phyloP scores from a whole-genome alignment of 2,888 invertebrate species.

The Tuberolachnus salignus region DNA sequence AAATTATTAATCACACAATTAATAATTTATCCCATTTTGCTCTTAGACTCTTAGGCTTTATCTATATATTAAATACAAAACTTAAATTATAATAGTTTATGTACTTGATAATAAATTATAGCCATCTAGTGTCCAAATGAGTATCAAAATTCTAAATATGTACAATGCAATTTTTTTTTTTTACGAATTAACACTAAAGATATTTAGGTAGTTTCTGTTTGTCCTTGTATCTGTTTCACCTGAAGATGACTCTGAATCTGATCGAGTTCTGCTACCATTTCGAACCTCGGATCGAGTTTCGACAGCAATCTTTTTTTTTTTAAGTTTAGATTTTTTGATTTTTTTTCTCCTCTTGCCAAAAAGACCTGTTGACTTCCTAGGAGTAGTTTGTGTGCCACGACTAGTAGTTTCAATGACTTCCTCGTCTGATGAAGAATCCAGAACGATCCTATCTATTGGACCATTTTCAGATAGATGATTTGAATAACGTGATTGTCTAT shows the following conservation, averaged over 20 bases:
- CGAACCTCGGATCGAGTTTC: background rate
- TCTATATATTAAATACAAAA: too few relatives aligned
- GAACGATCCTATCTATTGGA: background rate
- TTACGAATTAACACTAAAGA: too few relatives aligned
- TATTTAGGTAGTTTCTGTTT: background rate
- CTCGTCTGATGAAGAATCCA: constrained; percentile 29
- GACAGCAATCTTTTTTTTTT: background rate
- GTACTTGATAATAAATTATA: too few relatives aligned
- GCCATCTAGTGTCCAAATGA: background rate
- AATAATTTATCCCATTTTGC: too few relatives aligned
- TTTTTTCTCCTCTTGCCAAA: constrained; percentile 10
- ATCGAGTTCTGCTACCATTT: constrained; percentile 4
- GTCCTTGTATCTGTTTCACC: constrained; percentile 4
- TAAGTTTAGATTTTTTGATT: background rate
- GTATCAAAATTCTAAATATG: background rate
- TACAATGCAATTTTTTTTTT: background rate
- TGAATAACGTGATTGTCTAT: too few relatives aligned
- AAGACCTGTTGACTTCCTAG: background rate
- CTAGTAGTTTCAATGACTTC: background rate
- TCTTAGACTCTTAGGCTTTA: too few relatives aligned
- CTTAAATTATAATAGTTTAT: too few relatives aligned
- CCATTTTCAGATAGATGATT: too few relatives aligned
- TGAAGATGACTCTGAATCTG: constrained; percentile 26
- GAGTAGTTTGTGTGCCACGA: background rate
- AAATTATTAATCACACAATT: too few relatives aligned